phyloP scores from a whole-genome alignment of 2,113 vertebrate genomes.

The Stigmatopora argus region DNA sequence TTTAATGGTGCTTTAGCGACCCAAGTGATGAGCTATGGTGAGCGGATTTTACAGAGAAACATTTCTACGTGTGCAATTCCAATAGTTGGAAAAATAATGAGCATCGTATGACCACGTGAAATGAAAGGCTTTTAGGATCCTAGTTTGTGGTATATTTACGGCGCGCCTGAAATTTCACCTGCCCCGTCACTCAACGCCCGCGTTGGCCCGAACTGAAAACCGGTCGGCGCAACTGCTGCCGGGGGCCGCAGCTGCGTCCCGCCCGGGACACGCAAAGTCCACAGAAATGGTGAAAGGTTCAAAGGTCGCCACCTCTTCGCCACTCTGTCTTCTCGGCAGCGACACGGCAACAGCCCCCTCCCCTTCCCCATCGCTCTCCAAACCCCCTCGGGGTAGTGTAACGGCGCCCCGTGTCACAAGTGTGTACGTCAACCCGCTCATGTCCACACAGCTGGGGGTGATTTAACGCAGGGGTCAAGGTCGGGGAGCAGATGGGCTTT shows the following conservation, averaged over 20 bases:
- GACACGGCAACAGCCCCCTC: constrained; percentile 1
- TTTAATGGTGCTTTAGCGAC: no score
- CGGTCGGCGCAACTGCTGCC: constrained; percentile 69
- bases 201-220: constrained; percentile 51
- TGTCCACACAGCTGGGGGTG: constrained; percentile 57
- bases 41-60: no score
- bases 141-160: neutral
- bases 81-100: no score
- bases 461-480: constrained; percentile 58
- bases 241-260: constrained; percentile 59
- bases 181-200: constrained; percentile 7
- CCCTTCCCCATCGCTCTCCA: constrained; percentile 5
- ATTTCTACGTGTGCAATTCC: no score
- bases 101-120: neutral
- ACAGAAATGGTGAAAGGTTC: constrained; percentile 57
- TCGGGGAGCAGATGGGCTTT: constrained; percentile 61
- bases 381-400: constrained; percentile 34
- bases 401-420: constrained; percentile 36
- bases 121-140: neutral
- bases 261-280: constrained; percentile 43
- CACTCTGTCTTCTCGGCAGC: constrained; percentile 12
- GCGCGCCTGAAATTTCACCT: constrained; percentile 3
- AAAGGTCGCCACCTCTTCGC: constrained; percentile 51
- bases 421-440: constrained; percentile 20
- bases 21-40: no score